Percentiles rank a stretch among this genome's conserved stretches.
phyloP scores from a whole-genome alignment of 2,113 vertebrate genomes.

The Amphiprion percula region DNA sequence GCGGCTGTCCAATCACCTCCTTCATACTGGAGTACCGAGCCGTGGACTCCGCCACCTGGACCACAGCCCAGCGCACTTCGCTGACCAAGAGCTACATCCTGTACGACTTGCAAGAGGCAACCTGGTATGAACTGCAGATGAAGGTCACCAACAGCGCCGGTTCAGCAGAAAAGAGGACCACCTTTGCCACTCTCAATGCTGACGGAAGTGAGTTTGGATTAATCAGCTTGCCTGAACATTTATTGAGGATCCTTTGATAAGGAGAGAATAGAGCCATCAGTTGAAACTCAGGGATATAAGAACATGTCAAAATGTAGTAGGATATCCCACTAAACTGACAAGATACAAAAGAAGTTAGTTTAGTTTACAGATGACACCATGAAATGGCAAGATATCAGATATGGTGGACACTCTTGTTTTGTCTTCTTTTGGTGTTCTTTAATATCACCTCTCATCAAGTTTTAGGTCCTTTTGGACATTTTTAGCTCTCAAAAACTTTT shows the following conservation, averaged over 20 bases:
- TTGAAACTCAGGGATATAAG: background rate
- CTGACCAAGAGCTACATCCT: conserved; percentile 96
- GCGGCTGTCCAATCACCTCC: conserved; percentile 97
- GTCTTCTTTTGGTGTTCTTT: no score
- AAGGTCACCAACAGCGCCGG: conserved; percentile 97
- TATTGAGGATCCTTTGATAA: background rate
- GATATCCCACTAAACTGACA: no score
- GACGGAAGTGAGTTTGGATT: conserved; percentile 93
- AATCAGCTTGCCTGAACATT: conserved; percentile 4
- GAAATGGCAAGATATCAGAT: no score
- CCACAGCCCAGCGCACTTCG: conserved; percentile 93
- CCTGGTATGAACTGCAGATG: conserved; percentile 98
- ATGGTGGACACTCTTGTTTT: no score
- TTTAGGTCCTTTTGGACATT: no score
- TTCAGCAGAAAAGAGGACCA: conserved; percentile 94
- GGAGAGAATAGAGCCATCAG: background rate
- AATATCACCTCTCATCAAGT: no score
- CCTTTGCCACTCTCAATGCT: conserved; percentile 93
- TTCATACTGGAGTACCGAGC: conserved; percentile 96
- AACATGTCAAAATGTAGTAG: background rate
- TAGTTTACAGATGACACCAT: no score
- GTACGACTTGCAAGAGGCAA: conserved; percentile 95
- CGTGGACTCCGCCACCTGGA: conserved; percentile 93
- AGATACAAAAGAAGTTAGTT: no score
- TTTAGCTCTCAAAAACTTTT: no score